A percentile compares a stretch with the other conserved stretches of the same genome.
Conservation (phyloP, 2,113 vertebrate genomes). For the Larimichthys crocea region DNA sequence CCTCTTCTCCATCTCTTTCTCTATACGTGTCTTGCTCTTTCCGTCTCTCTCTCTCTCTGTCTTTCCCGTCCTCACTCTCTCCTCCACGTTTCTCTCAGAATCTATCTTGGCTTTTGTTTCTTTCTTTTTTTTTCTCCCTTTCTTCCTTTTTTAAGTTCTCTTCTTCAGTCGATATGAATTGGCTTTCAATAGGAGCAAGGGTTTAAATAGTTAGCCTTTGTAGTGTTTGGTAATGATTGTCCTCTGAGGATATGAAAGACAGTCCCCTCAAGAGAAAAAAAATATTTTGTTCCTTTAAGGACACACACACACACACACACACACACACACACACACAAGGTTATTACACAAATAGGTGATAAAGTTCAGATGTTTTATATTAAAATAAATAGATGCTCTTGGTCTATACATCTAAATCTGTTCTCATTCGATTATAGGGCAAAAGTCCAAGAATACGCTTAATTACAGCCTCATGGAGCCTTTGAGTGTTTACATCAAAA, state of each 20-base stretch:
- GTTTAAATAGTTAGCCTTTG: conserved; percentile 81
- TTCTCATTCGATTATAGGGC: background rate
- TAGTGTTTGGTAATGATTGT: conserved; percentile 78
- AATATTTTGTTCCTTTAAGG: conserved; percentile 33
- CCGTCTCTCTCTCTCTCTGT: conserved; percentile 59
- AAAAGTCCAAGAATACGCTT: background rate
- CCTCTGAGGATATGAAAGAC: conserved; percentile 62
- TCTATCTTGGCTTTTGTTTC: conserved; percentile 68
- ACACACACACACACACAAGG: conserved; percentile 2
- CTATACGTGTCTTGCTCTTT: conserved; percentile 60
- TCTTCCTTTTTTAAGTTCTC: conserved; percentile 56
- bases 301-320: conserved; percentile 13
- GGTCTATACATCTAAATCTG: background rate
- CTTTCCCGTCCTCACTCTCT: conserved; percentile 66
- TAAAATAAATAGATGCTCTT: background rate
- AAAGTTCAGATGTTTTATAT: background rate
- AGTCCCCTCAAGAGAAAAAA: conserved; percentile 9
- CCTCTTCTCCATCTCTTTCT: conserved; percentile 67
- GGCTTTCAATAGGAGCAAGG: conserved; percentile 75
- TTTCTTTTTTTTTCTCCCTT: conserved; percentile 40
- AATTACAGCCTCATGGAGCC: background rate
- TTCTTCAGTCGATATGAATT: conserved; percentile 57
- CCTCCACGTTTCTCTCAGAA: conserved; percentile 62
- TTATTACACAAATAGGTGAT: conserved; percentile 8
- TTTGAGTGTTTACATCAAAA: background rate